Percentiles rank a stretch among this genome's conserved stretches.
Evolutionary conservation across 2,797 vertebrate species (phyloP).

Genomic region (Denticeps clupeoides): DNA sequence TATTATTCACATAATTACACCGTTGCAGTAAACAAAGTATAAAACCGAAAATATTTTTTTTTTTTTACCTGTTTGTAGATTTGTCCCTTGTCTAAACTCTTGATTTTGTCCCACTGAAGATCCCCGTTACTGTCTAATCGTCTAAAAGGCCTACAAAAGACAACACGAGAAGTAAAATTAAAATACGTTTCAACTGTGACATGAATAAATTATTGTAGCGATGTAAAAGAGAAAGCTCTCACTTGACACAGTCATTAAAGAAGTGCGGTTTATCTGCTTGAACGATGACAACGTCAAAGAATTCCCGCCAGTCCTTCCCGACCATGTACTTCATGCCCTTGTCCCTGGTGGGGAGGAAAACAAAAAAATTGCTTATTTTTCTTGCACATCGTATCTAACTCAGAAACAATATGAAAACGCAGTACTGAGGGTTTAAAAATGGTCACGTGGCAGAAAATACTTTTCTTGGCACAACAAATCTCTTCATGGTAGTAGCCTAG

Average conservation of each 20-base stretch:
- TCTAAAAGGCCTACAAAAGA: constrained; percentile 62
- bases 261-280: constrained; percentile 79
- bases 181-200: not conserved
- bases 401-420: no score
- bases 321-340: constrained; percentile 80
- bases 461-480: no score
- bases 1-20: not conserved
- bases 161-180: not conserved
- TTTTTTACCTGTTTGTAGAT: constrained; percentile 66
- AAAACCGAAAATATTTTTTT: not conserved
- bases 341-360: constrained; percentile 43
- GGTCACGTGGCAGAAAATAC: no score
- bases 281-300: constrained; percentile 74
- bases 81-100: constrained; percentile 66
- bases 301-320: constrained; percentile 72
- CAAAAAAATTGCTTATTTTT: not conserved
- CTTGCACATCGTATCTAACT: not conserved
- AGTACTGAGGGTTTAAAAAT: no score
- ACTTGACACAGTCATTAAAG: constrained; percentile 78
- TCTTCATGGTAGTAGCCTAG: no score
- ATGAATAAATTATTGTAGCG: not conserved
- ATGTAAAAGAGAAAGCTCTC: constrained; percentile 11
- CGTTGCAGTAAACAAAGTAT: not conserved
- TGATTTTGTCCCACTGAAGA: constrained; percentile 72
- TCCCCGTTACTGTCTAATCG: constrained; percentile 66